These are phyloP conservation scores for Drosophila histrio DNA, from an alignment of 2,888 invertebrate genomes.

Conservation along the genomic window DNA sequence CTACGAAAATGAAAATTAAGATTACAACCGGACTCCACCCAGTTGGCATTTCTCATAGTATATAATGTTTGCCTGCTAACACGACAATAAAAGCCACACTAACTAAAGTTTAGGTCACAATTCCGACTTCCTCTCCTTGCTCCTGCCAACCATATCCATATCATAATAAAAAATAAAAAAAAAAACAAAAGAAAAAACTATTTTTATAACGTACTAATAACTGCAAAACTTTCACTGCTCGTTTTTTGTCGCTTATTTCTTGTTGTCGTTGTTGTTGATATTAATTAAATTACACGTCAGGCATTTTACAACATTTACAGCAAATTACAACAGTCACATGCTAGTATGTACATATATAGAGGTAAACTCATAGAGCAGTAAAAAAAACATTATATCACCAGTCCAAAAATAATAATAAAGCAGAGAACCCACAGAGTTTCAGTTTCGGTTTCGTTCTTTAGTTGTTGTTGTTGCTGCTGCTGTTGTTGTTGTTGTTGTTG, in stretches of 20 bases:
- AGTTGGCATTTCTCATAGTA: constrained; percentile 10
- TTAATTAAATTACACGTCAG: constrained; percentile 80
- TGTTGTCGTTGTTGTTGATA: constrained; percentile 52
- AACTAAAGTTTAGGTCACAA: constrained; percentile 8
- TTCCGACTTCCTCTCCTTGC: not conserved
- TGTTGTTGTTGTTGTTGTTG: constrained; percentile 27
- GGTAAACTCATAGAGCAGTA: constrained; percentile 17
- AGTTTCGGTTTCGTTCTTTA: constrained; percentile 49
- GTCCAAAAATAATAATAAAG: constrained; percentile 57
- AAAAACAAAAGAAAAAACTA: constrained; percentile 33
- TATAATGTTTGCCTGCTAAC: constrained; percentile 40
- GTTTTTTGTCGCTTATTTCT: constrained; percentile 49
- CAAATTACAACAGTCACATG: constrained; percentile 69
- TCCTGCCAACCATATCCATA: constrained; percentile 9
- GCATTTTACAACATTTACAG: constrained; percentile 79
- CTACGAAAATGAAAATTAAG: constrained; percentile 36
- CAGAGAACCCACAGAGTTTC: constrained; percentile 31
- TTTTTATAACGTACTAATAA: constrained; percentile 79
- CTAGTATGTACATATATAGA: too few species aligned
- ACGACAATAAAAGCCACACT: constrained; percentile 74
- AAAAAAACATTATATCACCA: constrained; percentile 70
- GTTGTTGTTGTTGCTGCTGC: constrained; percentile 11
- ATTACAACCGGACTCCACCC: constrained; percentile 27
- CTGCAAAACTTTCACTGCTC: constrained; percentile 80
- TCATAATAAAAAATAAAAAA: not conserved